Conservation (phyloP, 2,797 vertebrate genomes). For the Mus spretus region DNA sequence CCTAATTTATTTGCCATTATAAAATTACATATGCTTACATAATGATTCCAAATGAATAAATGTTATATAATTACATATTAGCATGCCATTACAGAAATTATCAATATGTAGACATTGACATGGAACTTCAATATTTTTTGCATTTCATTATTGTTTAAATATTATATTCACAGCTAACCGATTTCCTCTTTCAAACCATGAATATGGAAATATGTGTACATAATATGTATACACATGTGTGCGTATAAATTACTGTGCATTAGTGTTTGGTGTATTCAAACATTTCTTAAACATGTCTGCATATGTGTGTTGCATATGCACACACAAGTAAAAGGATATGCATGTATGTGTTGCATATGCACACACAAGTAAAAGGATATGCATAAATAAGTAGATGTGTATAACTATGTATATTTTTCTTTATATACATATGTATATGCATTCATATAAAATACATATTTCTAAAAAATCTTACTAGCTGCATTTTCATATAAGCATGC, state of each 20-base stretch:
- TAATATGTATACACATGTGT: neutral
- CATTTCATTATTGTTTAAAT: slow-evolving; percentile 21
- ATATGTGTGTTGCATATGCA: neutral
- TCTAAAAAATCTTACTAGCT: neutral
- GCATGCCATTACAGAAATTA: neutral
- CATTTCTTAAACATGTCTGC: neutral
- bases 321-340: neutral
- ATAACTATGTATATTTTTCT: neutral
- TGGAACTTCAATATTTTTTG: neutral
- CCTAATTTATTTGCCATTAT: neutral
- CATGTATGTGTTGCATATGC: neutral
- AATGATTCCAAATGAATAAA: neutral
- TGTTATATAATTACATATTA: neutral
- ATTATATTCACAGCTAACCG: neutral
- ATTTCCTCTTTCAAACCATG: slow-evolving; percentile 27
- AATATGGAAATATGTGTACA: no score
- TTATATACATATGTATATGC: neutral
- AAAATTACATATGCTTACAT: neutral
- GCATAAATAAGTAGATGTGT: neutral
- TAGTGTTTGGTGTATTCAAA: no score
- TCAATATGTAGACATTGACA: neutral
- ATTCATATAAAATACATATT: neutral
- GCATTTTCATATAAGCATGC: neutral
- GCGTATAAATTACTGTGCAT: neutral
- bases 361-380: neutral